phyloP scores from a whole-genome alignment of 2,113 vertebrate species.

The Macquaria ambigua region DNA sequence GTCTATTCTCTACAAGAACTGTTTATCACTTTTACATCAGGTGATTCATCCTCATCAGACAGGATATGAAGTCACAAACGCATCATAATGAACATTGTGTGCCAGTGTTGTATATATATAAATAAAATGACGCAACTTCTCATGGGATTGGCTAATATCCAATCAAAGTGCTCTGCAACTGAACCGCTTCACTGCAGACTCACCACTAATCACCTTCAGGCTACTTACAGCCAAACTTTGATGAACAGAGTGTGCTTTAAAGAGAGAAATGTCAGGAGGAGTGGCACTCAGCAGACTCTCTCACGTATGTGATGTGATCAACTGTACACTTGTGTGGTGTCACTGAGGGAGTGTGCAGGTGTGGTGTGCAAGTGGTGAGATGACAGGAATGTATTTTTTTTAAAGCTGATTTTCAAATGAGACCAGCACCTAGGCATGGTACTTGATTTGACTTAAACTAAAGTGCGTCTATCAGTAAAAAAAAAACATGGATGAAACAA shows the following conservation, averaged over 20 bases:
- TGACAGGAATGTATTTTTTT: conserved; percentile 4
- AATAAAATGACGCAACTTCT: background rate
- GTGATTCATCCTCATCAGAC: background rate
- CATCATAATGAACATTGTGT: background rate
- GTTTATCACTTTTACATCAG: background rate
- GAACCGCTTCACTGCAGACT: background rate
- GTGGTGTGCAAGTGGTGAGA: conserved; percentile 15
- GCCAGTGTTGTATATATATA: background rate
- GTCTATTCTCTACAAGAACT: rapidly evolving
- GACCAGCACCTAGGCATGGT: background rate
- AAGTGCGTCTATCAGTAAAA: background rate
- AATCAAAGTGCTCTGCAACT: background rate
- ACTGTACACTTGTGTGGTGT: conserved; percentile 11
- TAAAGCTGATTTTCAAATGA: background rate
- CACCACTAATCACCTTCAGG: background rate
- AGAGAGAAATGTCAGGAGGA: background rate
- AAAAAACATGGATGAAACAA: background rate
- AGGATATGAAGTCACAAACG: background rate
- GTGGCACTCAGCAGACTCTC: background rate
- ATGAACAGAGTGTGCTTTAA: background rate
- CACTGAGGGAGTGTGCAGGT: conserved; percentile 1
- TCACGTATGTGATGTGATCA: conserved; percentile 29
- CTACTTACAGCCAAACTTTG: background rate
- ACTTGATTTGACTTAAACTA: too few species aligned
- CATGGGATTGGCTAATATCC: background rate